phyloP scores from a whole-genome alignment of 2,113 vertebrate species.

The Thalassarche chlororhynchos region DNA sequence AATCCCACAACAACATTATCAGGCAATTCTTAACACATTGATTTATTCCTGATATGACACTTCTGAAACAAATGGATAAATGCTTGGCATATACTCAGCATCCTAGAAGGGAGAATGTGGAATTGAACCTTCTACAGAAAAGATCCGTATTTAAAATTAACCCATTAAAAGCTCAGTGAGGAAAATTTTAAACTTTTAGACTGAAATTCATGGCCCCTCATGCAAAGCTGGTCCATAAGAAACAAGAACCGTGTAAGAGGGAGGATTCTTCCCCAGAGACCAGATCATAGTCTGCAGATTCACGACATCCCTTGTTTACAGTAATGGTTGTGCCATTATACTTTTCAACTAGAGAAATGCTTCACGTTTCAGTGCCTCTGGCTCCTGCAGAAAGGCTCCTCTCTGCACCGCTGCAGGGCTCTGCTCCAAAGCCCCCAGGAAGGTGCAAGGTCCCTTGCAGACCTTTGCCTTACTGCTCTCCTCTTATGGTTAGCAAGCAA shows the following conservation, averaged over 20 bases:
- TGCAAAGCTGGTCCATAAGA: background rate
- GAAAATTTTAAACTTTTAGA: background rate
- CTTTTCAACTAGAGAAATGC: background rate
- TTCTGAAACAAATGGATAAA: slow-evolving; percentile 74
- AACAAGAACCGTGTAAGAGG: background rate
- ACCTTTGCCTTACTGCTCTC: background rate
- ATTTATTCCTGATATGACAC: slow-evolving; percentile 78
- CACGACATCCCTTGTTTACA: background rate
- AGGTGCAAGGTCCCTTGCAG: background rate
- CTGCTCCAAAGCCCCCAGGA: background rate
- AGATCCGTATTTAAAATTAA: slow-evolving; percentile 62
- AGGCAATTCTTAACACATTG: slow-evolving; percentile 77
- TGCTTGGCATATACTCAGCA: slow-evolving; percentile 47
- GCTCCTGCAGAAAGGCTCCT: background rate
- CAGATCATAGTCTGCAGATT: background rate
- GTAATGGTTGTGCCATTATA: background rate
- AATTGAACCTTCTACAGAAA: slow-evolving; percentile 2
- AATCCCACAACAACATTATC: slow-evolving; percentile 82
- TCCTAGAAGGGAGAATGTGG: slow-evolving; percentile 43
- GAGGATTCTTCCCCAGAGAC: background rate
- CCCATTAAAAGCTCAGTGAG: background rate
- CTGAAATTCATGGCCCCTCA: background rate
- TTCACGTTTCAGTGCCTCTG: background rate
- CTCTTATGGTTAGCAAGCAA: background rate
- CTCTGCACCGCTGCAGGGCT: background rate